phyloP scores from a whole-genome alignment of 2,888 invertebrate genomes.

The Labia minor region DNA sequence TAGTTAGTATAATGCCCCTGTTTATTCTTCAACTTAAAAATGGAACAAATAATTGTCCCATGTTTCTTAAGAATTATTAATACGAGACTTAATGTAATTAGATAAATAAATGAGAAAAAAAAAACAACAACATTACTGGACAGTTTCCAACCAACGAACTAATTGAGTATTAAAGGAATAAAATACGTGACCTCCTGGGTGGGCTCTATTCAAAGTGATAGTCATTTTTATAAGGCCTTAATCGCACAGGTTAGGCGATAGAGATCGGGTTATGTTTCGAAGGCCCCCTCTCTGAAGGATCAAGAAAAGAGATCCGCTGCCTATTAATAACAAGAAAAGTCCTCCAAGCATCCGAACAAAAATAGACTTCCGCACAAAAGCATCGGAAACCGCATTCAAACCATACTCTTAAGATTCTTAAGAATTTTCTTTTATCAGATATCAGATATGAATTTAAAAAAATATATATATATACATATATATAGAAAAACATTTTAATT shows the following conservation, averaged over 20 bases:
- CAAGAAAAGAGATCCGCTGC: constrained; percentile 1
- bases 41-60: no score
- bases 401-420: background rate
- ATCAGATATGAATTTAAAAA: no score
- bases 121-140: no score
- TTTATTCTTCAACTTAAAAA: no score
- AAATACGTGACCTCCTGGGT: background rate
- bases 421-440: background rate
- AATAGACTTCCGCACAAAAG: constrained; percentile 5
- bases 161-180: no score
- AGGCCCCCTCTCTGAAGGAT: background rate
- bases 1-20: no score
- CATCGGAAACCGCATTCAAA: background rate
- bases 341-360: background rate
- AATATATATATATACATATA: no score
- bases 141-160: no score
- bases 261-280: background rate
- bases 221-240: constrained; percentile 1
- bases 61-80: no score
- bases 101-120: no score
- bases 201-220: background rate
- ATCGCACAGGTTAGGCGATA: background rate
- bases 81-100: no score
- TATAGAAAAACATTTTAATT: no score
- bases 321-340: background rate